Evolutionary conservation across 1,140 invertebrate species (phyloP).

Genomic region (Danaus melanippus): DNA sequence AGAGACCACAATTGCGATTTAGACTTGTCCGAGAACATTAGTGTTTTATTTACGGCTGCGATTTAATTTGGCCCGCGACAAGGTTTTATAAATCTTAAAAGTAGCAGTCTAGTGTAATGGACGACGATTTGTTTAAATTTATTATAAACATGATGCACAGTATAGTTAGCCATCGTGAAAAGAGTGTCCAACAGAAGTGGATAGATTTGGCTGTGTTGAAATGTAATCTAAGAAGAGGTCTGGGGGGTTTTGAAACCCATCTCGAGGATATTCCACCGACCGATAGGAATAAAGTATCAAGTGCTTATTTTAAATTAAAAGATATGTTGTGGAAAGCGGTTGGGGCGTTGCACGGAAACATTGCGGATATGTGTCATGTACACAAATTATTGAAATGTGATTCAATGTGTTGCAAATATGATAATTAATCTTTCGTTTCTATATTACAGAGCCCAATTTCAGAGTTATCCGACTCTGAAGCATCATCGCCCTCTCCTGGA

Average conservation of each 20-base stretch:
- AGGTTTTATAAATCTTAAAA: too few relatives aligned
- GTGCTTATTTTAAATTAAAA: constrained; percentile 39
- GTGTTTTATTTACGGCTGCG: too few relatives aligned
- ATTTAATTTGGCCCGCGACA: too few relatives aligned
- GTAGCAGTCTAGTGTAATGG: constrained; percentile 16
- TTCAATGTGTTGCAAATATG: too few relatives aligned
- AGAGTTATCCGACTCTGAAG: constrained; percentile 59
- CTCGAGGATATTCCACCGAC: constrained; percentile 20
- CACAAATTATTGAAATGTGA: constrained; percentile 1
- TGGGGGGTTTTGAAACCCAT: constrained; percentile 31
- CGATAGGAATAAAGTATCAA: constrained; percentile 23
- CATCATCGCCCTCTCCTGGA: constrained; percentile 58
- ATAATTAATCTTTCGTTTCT: constrained; percentile 1
- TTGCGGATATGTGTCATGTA: constrained; percentile 20
- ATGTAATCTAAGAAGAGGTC: constrained; percentile 29
- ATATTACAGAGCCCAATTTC: constrained; percentile 56
- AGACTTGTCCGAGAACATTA: too few relatives aligned
- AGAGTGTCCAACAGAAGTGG: constrained; percentile 39
- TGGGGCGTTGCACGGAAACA: constrained; percentile 42
- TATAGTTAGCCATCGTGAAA: constrained; percentile 20
- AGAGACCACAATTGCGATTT: too few relatives aligned
- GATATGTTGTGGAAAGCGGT: constrained; percentile 44
- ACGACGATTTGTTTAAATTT: constrained; percentile 22
- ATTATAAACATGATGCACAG: constrained; percentile 27
- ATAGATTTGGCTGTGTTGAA: constrained; percentile 45